phyloP scores from a whole-genome alignment of 2,888 invertebrate genomes.

The Pammene fasciana region DNA sequence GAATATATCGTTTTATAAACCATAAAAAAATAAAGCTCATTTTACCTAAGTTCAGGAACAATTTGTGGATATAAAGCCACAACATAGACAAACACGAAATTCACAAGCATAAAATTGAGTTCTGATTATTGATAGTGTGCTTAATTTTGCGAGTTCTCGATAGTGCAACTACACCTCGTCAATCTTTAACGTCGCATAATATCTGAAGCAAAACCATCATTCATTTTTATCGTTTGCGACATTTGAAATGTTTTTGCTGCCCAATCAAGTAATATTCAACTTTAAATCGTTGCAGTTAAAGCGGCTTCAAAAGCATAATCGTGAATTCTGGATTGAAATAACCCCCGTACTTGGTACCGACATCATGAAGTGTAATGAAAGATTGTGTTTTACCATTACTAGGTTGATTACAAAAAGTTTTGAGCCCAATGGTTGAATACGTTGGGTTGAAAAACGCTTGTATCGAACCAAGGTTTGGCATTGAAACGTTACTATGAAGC shows the following conservation, averaged over 20 bases:
- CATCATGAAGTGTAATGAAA: conserved; percentile 33
- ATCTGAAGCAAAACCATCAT: conserved; percentile 20
- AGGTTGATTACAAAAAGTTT: neutral
- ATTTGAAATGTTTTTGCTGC: neutral
- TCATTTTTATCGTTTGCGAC: conserved; percentile 17
- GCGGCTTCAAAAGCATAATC: neutral
- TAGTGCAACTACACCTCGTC: neutral
- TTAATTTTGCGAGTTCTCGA: too few relatives aligned
- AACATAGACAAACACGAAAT: neutral
- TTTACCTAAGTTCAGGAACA: too few relatives aligned
- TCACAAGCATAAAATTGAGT: neutral
- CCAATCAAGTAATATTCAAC: conserved; percentile 1
- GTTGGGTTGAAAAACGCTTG: neutral
- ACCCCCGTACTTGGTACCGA: conserved; percentile 39
- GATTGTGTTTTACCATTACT: conserved; percentile 23
- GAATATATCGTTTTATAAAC: too few relatives aligned
- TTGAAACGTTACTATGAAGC: conserved; percentile 1
- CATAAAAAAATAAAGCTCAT: too few relatives aligned
- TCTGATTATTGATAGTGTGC: neutral
- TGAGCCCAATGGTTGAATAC: neutral
- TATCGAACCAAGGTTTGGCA: neutral
- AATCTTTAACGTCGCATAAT: conserved; percentile 20
- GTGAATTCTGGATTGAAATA: conserved; percentile 23
- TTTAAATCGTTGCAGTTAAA: neutral
- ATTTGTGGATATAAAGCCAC: neutral